Evolutionary conservation across 2,888 invertebrate genomes (phyloP), one percentile per base, ranked within the genome.

Genomic region (Uloborus plumipes): DNA sequence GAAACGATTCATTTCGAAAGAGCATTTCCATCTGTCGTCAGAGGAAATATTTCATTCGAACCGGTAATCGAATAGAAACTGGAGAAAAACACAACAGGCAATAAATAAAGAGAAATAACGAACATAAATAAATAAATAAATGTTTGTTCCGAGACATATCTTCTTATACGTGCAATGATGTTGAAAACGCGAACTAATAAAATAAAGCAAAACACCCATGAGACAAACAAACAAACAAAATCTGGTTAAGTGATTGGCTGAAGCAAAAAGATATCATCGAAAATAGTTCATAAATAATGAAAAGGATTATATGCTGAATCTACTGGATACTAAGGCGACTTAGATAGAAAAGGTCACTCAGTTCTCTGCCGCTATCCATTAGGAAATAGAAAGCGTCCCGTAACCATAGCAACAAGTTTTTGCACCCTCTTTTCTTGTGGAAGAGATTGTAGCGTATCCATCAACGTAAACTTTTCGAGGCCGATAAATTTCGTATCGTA

Each of bases 241-340:
- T 39, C 61, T 70, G 74, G 80, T 73, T 81, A 81, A 81, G 80
- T 81, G 80, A 81, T 81, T 81, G 80, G 74, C 55, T 20, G 69
- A 64, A 74, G 74, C 65, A 70, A 73, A 77, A 74, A 74, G 65
- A 75, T 59, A 74, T 70, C 69, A 65, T 74, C 80, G 47, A 53
- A 69, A 80, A 81, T 70, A 81, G 74, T 81, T 81, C 80, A 81
- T 81, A 81, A 81, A 81, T 81, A 81, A 81, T 81, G 80, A 81
- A 81, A 74, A 74, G 75, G 80, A 73, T 80, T 79, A 79, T 73
- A 73, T 72, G 72, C 73, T 73, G 53, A 65, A 49, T 64, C 39
- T 65, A 49, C 31, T 49, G 74, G 58, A 66, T 66, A 65, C 71
- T 62, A 31, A 50, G 76, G 26, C 62, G 69, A 61, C 69, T 80